phyloP scores from a whole-genome alignment of 2,888 invertebrate genomes.

The Drosophila pseudotalamancana region DNA sequence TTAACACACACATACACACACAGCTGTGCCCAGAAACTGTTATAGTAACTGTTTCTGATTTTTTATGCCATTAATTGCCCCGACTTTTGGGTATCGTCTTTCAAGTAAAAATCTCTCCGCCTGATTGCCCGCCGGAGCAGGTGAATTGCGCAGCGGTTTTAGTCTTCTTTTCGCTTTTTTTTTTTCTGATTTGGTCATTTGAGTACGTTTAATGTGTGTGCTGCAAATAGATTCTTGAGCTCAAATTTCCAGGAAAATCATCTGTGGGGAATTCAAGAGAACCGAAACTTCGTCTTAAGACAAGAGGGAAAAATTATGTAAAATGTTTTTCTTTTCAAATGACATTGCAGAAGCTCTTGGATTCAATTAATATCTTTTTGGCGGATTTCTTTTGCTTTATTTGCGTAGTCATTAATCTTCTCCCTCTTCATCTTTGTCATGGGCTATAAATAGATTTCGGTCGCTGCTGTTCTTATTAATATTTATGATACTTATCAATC shows the following conservation, averaged over 20 bases:
- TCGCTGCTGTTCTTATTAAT: background rate
- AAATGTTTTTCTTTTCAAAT: background rate
- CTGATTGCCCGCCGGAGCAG: conserved; percentile 58
- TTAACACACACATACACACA: conserved; percentile 12
- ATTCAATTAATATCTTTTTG: conserved; percentile 11
- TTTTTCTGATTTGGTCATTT: conserved; percentile 50
- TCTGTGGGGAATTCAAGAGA: conserved; percentile 3
- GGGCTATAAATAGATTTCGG: background rate
- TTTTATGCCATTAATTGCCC: conserved; percentile 69
- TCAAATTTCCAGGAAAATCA: background rate
- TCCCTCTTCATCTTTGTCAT: background rate
- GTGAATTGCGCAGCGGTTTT: conserved; percentile 34
- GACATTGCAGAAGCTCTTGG: conserved; percentile 5
- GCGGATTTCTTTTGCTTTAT: background rate
- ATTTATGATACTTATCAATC: no score
- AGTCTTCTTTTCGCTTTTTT: conserved; percentile 4
- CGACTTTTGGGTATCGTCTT: conserved; percentile 29
- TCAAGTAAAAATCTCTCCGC: conserved; percentile 22
- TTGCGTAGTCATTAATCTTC: conserved; percentile 9
- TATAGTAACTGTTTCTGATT: conserved; percentile 11
- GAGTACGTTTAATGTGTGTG: conserved; percentile 18
- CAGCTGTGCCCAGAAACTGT: background rate
- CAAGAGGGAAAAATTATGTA: background rate
- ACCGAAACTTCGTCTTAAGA: background rate
- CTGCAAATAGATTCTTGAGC: conserved; percentile 13